Evolutionary conservation across 2,113 vertebrate genomes (phyloP).

Genomic region (Sterrhoptilus dennistouni): DNA sequence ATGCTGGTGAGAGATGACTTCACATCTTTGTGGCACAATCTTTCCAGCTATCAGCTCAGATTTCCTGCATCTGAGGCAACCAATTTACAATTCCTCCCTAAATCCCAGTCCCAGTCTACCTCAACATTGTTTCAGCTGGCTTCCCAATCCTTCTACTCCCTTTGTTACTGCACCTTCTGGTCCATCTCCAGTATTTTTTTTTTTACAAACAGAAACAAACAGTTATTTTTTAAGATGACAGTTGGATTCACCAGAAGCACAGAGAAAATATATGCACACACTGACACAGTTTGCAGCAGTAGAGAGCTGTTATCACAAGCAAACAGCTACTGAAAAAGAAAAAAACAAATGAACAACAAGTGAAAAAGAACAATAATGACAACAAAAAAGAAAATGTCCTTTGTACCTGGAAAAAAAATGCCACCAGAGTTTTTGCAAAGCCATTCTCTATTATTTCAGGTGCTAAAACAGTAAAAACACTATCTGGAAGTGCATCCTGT

Average conservation of each 20-base stretch:
- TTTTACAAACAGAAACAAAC: neutral
- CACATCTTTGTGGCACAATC: neutral
- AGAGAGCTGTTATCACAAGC: neutral
- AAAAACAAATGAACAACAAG: neutral
- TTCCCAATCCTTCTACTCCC: neutral
- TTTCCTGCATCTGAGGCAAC: neutral
- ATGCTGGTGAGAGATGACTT: neutral
- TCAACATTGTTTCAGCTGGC: neutral
- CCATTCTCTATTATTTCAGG: neutral
- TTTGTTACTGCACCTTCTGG: neutral
- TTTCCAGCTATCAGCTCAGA: neutral
- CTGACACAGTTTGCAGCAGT: neutral
- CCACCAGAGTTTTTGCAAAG: neutral
- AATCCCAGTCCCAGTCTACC: neutral
- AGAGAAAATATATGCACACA: neutral
- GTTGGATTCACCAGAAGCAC: neutral
- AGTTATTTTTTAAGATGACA: neutral
- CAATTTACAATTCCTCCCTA: neutral
- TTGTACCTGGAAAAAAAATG: neutral
- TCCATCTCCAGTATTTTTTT: neutral
- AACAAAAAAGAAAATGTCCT: neutral
- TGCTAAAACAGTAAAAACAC: neutral
- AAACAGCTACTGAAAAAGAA: neutral
- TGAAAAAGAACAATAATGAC: neutral
- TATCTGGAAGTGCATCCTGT: neutral